phyloP scores from a whole-genome alignment of 2,113 vertebrate species.

The Ceyx melanurus region DNA sequence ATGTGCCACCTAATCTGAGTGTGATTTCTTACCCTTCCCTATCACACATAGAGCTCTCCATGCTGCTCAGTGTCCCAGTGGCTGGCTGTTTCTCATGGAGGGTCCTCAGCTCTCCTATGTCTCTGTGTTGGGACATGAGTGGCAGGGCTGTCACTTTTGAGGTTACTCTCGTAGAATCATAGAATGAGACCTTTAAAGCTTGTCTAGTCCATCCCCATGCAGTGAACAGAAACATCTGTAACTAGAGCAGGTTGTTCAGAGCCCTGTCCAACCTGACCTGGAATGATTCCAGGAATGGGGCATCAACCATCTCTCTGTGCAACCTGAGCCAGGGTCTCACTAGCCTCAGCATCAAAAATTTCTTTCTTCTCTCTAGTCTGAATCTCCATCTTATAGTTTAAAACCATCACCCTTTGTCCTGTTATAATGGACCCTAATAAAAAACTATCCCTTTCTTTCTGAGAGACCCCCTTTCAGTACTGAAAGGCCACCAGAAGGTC shows the following conservation, averaged over 20 bases:
- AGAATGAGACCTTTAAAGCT: neutral
- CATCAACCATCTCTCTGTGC: no score
- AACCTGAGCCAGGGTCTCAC: no score
- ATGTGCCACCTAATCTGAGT: neutral
- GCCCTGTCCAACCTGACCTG: no score
- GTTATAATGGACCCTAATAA: no score
- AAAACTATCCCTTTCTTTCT: no score
- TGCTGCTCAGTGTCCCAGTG: neutral
- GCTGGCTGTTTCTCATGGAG: fast-evolving
- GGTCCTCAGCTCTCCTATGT: neutral
- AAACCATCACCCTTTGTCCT: no score
- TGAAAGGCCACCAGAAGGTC: no score
- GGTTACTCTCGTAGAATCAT: neutral
- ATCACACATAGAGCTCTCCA: neutral
- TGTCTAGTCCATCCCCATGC: neutral
- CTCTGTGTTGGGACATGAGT: neutral
- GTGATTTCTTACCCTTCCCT: neutral
- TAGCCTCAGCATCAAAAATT: no score
- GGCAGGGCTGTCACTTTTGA: neutral
- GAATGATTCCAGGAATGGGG: no score
- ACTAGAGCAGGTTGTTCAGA: neutral
- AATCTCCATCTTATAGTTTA: no score
- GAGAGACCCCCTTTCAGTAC: no score
- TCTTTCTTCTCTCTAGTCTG: no score
- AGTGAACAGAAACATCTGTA: neutral